Evolutionary conservation across 2,797 vertebrate species (phyloP).

Genomic region (Parauchenoglanis punctatus): DNA sequence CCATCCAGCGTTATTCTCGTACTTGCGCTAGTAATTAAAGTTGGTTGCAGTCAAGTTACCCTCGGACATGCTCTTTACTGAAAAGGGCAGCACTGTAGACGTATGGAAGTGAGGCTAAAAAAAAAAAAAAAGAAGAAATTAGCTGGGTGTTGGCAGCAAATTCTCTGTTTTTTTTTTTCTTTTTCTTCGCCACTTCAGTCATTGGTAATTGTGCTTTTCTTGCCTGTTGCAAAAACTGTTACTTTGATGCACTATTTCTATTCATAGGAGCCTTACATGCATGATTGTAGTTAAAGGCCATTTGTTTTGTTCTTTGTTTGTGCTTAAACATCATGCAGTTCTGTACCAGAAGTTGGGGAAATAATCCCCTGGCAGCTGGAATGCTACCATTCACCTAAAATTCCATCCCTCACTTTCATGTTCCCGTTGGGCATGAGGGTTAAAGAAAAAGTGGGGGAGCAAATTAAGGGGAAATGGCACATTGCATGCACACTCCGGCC

Average conservation of each 20-base stretch:
- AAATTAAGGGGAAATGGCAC: conserved; percentile 60
- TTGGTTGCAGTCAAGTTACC: conserved; percentile 13
- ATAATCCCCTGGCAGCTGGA: background rate
- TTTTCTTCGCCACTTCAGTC: conserved; percentile 40
- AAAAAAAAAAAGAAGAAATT: conserved; percentile 66
- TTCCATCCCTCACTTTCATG: background rate
- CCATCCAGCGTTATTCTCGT: background rate
- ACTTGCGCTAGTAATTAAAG: conserved; percentile 37
- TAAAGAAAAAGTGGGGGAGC: conserved; percentile 42
- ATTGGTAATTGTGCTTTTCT: conserved; percentile 45
- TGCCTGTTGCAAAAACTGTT: conserved; percentile 1
- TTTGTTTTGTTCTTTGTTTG: background rate
- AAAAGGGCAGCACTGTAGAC: conserved; percentile 50
- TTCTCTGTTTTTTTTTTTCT: conserved; percentile 2
- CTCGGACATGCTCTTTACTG: conserved; percentile 25
- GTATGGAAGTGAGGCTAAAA: conserved; percentile 50
- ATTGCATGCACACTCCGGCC: conserved; percentile 61
- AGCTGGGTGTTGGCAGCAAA: conserved; percentile 56
- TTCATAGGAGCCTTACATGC: background rate
- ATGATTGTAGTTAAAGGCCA: background rate
- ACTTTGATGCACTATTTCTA: background rate
- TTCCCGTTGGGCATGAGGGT: background rate
- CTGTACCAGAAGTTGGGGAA: background rate
- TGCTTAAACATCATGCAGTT: background rate
- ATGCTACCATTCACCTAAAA: conserved; percentile 16